phyloP scores from a whole-genome alignment of 2,888 invertebrate genomes.

The Eristalinus aeneus region DNA sequence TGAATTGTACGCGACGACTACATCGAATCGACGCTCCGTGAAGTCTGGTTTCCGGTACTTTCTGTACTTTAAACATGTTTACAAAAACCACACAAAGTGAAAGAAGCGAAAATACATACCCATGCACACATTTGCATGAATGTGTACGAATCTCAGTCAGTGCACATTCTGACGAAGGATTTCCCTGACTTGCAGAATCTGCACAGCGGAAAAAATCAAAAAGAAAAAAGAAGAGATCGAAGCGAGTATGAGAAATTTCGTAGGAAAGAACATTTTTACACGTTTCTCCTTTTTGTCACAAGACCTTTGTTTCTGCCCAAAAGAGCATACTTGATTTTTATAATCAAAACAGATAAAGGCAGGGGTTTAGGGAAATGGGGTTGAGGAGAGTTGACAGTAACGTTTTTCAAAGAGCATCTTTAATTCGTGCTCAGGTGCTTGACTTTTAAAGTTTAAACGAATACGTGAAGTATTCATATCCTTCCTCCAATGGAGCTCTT shows the following conservation, averaged over 20 bases:
- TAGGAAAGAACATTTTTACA: background rate
- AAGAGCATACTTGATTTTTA: slow-evolving; percentile 29
- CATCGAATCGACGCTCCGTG: slow-evolving; percentile 45
- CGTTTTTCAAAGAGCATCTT: background rate
- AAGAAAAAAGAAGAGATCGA: no score
- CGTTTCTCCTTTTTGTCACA: background rate
- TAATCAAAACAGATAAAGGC: slow-evolving; percentile 15
- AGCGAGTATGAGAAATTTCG: slow-evolving; percentile 1
- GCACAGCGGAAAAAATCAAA: slow-evolving; percentile 15
- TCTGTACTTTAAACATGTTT: slow-evolving; percentile 22
- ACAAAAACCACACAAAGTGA: background rate
- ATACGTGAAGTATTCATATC: background rate
- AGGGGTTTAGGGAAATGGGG: background rate
- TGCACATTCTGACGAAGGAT: background rate
- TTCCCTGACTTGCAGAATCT: slow-evolving; percentile 38
- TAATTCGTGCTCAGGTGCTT: background rate
- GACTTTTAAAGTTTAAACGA: slow-evolving; percentile 9
- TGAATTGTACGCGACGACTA: slow-evolving; percentile 50
- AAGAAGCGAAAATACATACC: background rate
- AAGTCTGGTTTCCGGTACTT: slow-evolving; percentile 33
- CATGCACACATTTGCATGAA: background rate
- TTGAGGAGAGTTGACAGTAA: background rate
- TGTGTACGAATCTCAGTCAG: background rate
- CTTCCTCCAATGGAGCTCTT: background rate
- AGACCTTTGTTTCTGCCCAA: slow-evolving; percentile 16